Conservation (phyloP, 2,888 invertebrate species). For the Scaptomyza parva region DNA sequence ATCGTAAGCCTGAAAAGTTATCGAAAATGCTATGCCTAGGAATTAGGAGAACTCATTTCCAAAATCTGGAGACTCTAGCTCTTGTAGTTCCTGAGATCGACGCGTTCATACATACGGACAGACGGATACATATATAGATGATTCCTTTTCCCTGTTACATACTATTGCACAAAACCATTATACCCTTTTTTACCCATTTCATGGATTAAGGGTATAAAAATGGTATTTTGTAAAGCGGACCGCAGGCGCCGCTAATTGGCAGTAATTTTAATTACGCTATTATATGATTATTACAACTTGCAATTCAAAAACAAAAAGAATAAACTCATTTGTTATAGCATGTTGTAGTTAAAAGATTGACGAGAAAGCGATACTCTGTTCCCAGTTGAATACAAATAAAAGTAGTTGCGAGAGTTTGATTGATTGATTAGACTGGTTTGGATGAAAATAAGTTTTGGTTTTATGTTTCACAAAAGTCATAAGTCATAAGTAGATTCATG, state of each 20-base stretch:
- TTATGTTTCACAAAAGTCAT: background rate
- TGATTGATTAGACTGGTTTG: constrained; percentile 10
- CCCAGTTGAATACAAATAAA: background rate
- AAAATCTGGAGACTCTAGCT: too few species aligned
- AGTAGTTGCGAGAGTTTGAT: background rate
- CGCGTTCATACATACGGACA: too few species aligned
- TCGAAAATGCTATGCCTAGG: too few species aligned
- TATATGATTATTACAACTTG: constrained; percentile 33
- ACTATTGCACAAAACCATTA: too few species aligned
- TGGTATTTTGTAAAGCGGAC: constrained; percentile 16
- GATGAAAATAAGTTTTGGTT: background rate
- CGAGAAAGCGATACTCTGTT: background rate
- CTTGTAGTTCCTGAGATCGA: too few species aligned
- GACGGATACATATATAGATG: too few species aligned
- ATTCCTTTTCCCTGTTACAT: too few species aligned
- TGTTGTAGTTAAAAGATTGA: background rate
- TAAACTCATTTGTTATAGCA: background rate
- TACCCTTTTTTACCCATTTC: too few species aligned
- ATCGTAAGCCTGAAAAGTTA: too few species aligned
- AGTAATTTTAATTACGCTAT: constrained; percentile 54
- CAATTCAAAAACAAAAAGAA: constrained; percentile 13
- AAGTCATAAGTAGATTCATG: background rate
- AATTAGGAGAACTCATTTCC: too few species aligned
- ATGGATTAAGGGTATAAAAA: too few species aligned
- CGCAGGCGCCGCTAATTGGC: constrained; percentile 55